Conservation (phyloP, 2,797 vertebrate genomes). For the Alectoris magna region DNA sequence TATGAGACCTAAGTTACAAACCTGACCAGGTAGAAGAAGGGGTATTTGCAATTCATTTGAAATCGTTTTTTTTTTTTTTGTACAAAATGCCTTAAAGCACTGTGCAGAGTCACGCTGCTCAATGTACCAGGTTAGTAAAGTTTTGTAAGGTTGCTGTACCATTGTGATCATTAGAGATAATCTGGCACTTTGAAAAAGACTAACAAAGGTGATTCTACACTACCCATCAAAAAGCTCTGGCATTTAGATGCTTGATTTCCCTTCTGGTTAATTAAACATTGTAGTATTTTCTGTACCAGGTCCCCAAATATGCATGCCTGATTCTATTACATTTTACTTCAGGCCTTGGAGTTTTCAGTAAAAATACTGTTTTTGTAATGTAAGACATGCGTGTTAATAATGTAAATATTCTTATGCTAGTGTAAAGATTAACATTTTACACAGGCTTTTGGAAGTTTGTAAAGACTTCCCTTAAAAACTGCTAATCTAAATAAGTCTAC, state of each 20-base stretch:
- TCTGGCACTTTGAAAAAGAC: background rate
- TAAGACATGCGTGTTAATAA: background rate
- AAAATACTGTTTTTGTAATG: background rate
- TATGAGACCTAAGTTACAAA: conserved; percentile 10
- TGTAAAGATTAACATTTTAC: background rate
- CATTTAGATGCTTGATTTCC: background rate
- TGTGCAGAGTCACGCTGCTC: background rate
- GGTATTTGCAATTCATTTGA: background rate
- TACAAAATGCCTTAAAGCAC: background rate
- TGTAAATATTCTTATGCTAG: background rate
- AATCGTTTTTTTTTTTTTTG: background rate
- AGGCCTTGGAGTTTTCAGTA: background rate
- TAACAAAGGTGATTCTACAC: background rate
- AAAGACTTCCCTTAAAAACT: background rate
- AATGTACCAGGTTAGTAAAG: background rate
- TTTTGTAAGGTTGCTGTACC: background rate
- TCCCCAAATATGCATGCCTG: background rate
- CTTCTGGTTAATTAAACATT: background rate
- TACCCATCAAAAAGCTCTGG: background rate
- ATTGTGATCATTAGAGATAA: background rate
- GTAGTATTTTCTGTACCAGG: background rate
- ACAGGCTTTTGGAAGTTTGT: background rate
- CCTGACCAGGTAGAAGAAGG: background rate
- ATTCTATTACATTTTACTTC: background rate
- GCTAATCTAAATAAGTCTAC: background rate